These are phyloP conservation scores for Aythya baeri DNA, from an alignment of 2,113 vertebrate genomes.

Conservation along the genomic window DNA sequence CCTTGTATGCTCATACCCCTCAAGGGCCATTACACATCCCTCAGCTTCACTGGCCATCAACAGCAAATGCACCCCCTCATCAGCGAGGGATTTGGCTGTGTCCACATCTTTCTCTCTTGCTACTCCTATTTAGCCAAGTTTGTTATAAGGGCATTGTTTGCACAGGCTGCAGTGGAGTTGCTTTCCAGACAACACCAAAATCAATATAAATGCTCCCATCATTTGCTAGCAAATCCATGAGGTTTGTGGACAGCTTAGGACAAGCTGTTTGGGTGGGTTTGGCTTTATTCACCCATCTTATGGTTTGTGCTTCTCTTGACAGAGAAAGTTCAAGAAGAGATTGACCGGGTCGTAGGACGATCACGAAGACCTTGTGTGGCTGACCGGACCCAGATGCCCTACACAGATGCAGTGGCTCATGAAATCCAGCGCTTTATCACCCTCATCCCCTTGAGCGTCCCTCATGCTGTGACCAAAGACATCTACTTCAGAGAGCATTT, in stretches of 20 bases:
- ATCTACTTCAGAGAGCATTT: slow-evolving; percentile 61
- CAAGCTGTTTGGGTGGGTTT: not conserved
- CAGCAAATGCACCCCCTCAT: not conserved
- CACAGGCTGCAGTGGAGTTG: not conserved
- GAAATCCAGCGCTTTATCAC: slow-evolving; percentile 75
- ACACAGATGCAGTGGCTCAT: slow-evolving; percentile 76
- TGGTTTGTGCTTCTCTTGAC: not conserved
- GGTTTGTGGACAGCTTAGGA: not conserved
- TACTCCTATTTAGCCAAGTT: not conserved
- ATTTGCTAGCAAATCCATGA: not conserved
- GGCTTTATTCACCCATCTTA: not conserved
- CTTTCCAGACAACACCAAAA: not conserved
- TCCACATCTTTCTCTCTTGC: not conserved
- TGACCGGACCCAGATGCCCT: slow-evolving; percentile 76
- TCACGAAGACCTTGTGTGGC: slow-evolving; percentile 64
- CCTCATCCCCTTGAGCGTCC: slow-evolving; percentile 50
- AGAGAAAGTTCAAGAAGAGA: slow-evolving; percentile 80
- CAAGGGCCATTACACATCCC: not conserved
- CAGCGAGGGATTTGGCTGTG: not conserved
- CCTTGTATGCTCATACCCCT: not conserved
- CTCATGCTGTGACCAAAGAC: slow-evolving; percentile 68
- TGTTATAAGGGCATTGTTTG: not conserved
- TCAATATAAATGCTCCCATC: not conserved
- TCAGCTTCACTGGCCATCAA: not conserved
- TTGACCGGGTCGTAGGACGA: slow-evolving; percentile 72